These are phyloP conservation scores for Pogonomyrmex californicus DNA, from an alignment of 1,140 invertebrate genomes.

Conservation along the genomic window DNA sequence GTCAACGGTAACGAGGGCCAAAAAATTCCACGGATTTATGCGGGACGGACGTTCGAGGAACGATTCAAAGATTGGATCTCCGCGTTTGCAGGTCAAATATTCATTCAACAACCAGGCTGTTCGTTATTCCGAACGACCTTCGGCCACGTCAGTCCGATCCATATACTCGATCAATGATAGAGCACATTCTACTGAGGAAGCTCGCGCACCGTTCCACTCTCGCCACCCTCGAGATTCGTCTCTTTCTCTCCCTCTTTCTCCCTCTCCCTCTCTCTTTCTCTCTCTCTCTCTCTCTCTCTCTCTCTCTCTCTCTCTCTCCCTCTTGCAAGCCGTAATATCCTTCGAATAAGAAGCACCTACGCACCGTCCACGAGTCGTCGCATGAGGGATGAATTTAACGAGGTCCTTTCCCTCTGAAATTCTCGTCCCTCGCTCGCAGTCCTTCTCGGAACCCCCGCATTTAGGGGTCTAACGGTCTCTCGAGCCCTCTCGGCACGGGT, in stretches of 20 bases:
- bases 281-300: neutral
- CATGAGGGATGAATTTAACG: conserved; percentile 4
- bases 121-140: conserved; percentile 23
- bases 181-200: conserved; percentile 12
- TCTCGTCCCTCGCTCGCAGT: neutral
- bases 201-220: conserved; percentile 13
- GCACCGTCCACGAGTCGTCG: neutral
- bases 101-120: conserved; percentile 13
- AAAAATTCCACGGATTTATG: neutral
- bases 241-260: neutral
- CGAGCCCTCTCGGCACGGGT: neutral
- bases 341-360: conserved; percentile 2
- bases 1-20: neutral
- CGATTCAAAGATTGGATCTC: neutral
- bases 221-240: neutral
- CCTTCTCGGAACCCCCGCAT: neutral
- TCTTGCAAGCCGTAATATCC: neutral
- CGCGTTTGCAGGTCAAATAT: conserved; percentile 1
- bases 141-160: conserved; percentile 47
- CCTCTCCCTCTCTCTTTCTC: neutral
- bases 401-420: neutral
- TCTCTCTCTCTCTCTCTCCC: neutral
- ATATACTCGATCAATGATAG: conserved; percentile 28
- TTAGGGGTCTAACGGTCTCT: neutral
- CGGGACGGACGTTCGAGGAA: neutral